Evolutionary conservation across 2,113 vertebrate species (phyloP), one percentile per base, ranked within the genome.

Genomic region (Mohoua ochrocephala): DNA sequence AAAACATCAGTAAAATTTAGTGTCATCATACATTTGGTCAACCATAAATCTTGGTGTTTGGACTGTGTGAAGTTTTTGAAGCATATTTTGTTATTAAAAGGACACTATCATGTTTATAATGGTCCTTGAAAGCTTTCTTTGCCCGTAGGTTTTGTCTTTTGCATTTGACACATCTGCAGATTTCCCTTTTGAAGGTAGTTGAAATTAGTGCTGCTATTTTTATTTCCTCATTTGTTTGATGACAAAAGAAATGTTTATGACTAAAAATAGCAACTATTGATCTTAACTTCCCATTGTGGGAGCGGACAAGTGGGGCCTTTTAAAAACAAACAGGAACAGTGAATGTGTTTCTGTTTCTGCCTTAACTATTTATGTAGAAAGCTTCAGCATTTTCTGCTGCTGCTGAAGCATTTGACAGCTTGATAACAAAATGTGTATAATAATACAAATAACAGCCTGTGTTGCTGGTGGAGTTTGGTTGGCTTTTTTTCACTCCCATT

Each of bases 371-470:
- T 70, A 75, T 73, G n/a, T 85, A 89, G 76, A 68, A 57, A 70
- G 64, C 44, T 41, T 92, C 87, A 67, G 65, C 64, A 88, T 85
- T 54, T 94, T 67, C 65, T 92, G 71, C 85, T 27, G 53, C 64
- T 92, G 57, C 73, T 84, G 80, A 84, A 88, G 45, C 84, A 61
- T 74, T 95, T 96, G 92, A 94, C 86, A 97, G 84, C 74, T 94
- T 91, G 91, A 84, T 91, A 94, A 91, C 84, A 87, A 94, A 93
- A 91, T 82, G 76, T 17, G 20, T 95, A 30, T 94, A 94, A 92
- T 86, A 91, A 87, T 94, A 92, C 77, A 96, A 94, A 92, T 93
- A 92, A 87, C 95, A 96, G 89, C 80, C 86, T 84, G 94, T 92
- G 80, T 93, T 95, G 52, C 77, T 84, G 60, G 52, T 92, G 78